Evolutionary conservation across 2,113 vertebrate genomes (phyloP), one percentile per base, ranked within the genome.

Genomic region (Carassius auratus): DNA sequence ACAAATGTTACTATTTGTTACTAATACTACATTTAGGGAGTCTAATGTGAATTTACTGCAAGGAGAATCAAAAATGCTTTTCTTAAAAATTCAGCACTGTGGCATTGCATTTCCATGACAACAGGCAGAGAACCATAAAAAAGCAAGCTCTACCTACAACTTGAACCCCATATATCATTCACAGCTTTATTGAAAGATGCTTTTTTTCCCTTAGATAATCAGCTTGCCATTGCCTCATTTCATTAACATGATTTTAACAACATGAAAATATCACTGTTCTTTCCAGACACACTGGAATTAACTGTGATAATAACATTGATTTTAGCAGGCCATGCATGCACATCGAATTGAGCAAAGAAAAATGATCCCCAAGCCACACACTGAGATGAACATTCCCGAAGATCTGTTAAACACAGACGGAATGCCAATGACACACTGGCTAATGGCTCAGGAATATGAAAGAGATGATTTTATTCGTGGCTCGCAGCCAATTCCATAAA

Each of bases 371-470:
- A 5, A 68, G 77, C 75, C 64, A 26, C 62, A 74, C n/a, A 42
- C 62, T 23, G 55, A 61, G 19, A 73, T 33, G 66, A 81, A 77
- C 62, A 68, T 88, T 86, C 84, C 38, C 36, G 57, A 77, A 81
- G 76, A 84, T 64, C 74, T 38, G 76, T 76, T 74, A 84, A 78
- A 73, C 87, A 78, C 76, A 69, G 6, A 55, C 82, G 1, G 82
- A 86, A 88, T 86, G 87, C 85, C 85, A 86, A 86, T 81, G 81
- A 69, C 77, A 69, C 71, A 61, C 69, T 61, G 76, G 57, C 84
- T 81, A 80, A 80, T 78, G 68, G 82, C 87, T 81, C 85, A 52
- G 48, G 61, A 71, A 84, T 61, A 88, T 66, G 66, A 84, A 81
- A 64, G 59, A 87, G 87, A 85, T 85, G 61, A 88, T 85, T 83